Base-by-base conservation (phyloP, 2,888 invertebrate species). In the Hedychridium roseum region DNA sequence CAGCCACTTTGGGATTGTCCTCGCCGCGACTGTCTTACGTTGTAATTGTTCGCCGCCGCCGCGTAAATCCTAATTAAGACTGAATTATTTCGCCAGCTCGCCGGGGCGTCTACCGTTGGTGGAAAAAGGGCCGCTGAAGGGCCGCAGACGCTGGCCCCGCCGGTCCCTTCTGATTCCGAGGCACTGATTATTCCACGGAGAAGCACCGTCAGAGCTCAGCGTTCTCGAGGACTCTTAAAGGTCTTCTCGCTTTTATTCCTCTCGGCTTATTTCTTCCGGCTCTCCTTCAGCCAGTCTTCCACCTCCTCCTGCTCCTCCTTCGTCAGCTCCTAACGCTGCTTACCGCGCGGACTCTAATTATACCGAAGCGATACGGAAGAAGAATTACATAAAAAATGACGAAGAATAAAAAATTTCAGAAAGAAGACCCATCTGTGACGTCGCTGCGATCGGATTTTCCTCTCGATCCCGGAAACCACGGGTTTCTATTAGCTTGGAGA, bases 41-140 rank as follows among this genome's bases (percentile, higher is more conserved):
- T 70, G 73, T 71, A 73, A 71, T 74, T 74, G 71, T 71, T 71
- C 71, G 61, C 67, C 46, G 62, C 54, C 60, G 62, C 55, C 54
- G 66, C 67, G 68, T 71, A 72, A 73, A 73, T 73, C 63, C 68
- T 72, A 74, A 74, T 74, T 73, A 73, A 72, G 67, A 69, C 69
- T 65, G 64, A 70, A 71, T 72, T 74, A 73, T 70, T 70, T 65
- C 60, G 54, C 57, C 56, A 53, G 43, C 52, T 43, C 44, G 36
- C 34, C 37, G 41, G 20, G 32, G 35, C 44, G 43, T 7, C 20
- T 17, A 28, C 14, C 28, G 23, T 23, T 36, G 35, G 44, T 30
- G 51, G 50, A 62, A 62, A 56, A 62, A 54, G 52, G 40, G 21
- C 40, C 16, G 34, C 32, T 37, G 42, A 30, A 42, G 16, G 26